phyloP scores from a whole-genome alignment of 2,888 invertebrate genomes.

The Acrobasis suavella region DNA sequence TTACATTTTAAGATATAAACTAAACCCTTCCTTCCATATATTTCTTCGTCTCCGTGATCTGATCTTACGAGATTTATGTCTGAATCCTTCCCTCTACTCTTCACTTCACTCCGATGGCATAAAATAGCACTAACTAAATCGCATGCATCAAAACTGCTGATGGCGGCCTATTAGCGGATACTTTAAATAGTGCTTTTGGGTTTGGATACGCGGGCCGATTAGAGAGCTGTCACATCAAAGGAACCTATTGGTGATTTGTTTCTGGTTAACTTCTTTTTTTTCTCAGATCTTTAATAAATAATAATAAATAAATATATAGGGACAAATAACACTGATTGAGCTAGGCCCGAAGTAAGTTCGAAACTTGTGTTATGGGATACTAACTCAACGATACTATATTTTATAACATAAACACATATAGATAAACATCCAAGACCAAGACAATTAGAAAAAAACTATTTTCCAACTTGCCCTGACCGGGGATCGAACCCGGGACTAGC shows the following conservation, averaged over 20 bases:
- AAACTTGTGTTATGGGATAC: no score
- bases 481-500: no score
- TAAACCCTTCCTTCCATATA: neutral
- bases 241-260: neutral
- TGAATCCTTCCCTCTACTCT: constrained; percentile 1
- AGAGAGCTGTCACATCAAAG: constrained; percentile 16
- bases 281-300: no score
- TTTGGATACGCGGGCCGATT: neutral
- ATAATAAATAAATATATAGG: no score
- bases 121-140: neutral
- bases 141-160: constrained; percentile 26
- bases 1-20: neutral
- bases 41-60: neutral
- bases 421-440: no score
- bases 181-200: constrained; percentile 3
- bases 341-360: no score
- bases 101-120: neutral
- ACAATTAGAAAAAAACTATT: no score
- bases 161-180: constrained; percentile 16
- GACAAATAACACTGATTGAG: no score
- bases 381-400: no score
- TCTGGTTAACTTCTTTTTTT: neutral
- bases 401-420: no score
- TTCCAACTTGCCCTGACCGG: no score
- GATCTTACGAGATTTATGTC: neutral